Percentiles rank a stretch among this genome's conserved stretches.
These are phyloP conservation scores for Nothocercus julius DNA, from an alignment of 2,113 vertebrate species.

Conservation along the genomic window DNA sequence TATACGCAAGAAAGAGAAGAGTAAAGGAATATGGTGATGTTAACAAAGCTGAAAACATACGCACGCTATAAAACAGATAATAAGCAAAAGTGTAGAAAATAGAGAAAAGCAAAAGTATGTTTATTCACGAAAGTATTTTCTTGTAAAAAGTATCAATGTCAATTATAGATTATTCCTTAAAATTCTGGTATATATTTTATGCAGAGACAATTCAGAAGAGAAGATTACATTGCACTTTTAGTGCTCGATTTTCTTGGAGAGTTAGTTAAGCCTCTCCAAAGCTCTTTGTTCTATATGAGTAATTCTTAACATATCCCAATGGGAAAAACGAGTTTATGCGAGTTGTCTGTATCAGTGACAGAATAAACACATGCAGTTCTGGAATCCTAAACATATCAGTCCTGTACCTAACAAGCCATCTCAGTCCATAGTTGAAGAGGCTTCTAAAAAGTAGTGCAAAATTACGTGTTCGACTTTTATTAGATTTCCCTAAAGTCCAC, in stretches of 20 bases:
- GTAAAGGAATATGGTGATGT: conserved; percentile 57
- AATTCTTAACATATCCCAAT: not conserved
- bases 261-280: not conserved
- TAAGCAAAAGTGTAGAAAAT: not conserved
- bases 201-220: not conserved
- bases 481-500: not conserved
- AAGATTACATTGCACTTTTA: not conserved
- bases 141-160: not conserved
- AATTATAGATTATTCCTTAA: not conserved
- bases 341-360: not conserved
- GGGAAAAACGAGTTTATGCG: not conserved
- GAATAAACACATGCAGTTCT: not conserved
- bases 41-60: conserved; percentile 9
- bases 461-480: not conserved
- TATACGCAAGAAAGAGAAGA: conserved; percentile 31
- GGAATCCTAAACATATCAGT: not conserved
- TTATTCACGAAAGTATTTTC: not conserved
- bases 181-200: not conserved
- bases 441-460: not conserved
- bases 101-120: conserved; percentile 38
- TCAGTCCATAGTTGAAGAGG: not conserved
- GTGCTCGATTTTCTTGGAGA: not conserved
- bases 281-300: not conserved
- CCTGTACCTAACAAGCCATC: not conserved
- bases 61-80: not conserved